Evolutionary conservation across 2,888 invertebrate species (phyloP), one percentile per base, ranked within the genome.

Genomic region (Tipula vernalis): DNA sequence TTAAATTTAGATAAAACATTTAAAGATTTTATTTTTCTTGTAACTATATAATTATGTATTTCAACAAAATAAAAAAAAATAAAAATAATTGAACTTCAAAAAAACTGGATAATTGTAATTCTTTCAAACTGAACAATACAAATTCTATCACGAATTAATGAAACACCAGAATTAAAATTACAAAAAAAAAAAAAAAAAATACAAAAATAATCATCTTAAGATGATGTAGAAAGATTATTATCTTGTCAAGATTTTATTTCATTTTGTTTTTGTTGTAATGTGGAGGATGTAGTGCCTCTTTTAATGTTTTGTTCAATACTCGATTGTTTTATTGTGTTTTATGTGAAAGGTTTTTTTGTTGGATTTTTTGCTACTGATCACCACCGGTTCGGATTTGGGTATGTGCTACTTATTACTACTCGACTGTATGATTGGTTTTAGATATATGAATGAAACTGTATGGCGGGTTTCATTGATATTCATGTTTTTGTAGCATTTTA

Each of bases 1-100:
- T 71, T 71, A 71, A 71, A 71, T 71, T 71, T 71, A 71, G 71
- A 71, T 71, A 71, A 71, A 71, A 71, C 71, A 71, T 71, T 71
- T 71, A 71, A 71, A 18, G 51, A 28, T 71, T 71, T 57, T 18
- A n/a, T 71, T 15, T 51, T 15, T 51, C n/a, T 10, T 28, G 10
- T 28, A n/a, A 71, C 51, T 28, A 28, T 57, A 15, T 71, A 71
- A 71, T 71, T 71, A 71, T 28, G 28, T 12, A 71, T 71, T 28
- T 71, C 28, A 28, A n/a, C n/a, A n/a, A n/a, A 71, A 71, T 71
- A 71, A 51, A 15, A 51, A 15, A 10, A 39, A 71, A 71, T 71
- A 71, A 57, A 57, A 57, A 15, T 57, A 57, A 71, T 71, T 71
- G 71, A 71, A 71, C 71, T 71, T 71, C 28, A 71, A 71, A 28